A percentile compares a stretch with the other conserved stretches of the same genome.
These are phyloP conservation scores for Caretta caretta DNA, from an alignment of 2,113 vertebrate genomes.

Conservation along the genomic window DNA sequence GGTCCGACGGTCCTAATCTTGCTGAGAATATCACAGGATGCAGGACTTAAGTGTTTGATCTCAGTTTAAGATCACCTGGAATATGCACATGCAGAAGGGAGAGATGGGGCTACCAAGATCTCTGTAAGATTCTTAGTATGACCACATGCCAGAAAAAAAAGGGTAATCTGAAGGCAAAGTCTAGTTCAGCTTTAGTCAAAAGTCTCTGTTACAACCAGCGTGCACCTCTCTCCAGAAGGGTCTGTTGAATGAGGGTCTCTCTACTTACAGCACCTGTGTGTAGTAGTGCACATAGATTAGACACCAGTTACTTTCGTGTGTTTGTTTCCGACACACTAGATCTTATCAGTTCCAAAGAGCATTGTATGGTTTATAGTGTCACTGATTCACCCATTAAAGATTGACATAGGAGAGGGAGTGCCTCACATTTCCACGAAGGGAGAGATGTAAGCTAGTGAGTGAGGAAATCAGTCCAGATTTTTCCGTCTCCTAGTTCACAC, in stretches of 20 bases:
- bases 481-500: background rate
- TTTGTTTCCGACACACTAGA: background rate
- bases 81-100: background rate
- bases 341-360: background rate
- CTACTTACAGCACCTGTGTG: background rate
- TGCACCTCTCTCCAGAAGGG: background rate
- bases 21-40: background rate
- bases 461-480: background rate
- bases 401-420: no score
- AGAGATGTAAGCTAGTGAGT: background rate
- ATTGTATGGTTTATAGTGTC: background rate
- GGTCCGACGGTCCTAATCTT: background rate
- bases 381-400: background rate
- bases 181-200: background rate
- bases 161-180: background rate
- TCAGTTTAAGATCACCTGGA: background rate
- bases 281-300: background rate
- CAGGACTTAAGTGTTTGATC: background rate
- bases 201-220: background rate
- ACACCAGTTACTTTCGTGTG: background rate
- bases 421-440: background rate
- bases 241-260: background rate
- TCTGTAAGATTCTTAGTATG: background rate
- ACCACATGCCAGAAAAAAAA: background rate
- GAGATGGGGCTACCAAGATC: background rate